Evolutionary conservation across 1,140 invertebrate species (phyloP), one percentile per base, ranked within the genome.

Genomic region (Eriosoma lanigerum): DNA sequence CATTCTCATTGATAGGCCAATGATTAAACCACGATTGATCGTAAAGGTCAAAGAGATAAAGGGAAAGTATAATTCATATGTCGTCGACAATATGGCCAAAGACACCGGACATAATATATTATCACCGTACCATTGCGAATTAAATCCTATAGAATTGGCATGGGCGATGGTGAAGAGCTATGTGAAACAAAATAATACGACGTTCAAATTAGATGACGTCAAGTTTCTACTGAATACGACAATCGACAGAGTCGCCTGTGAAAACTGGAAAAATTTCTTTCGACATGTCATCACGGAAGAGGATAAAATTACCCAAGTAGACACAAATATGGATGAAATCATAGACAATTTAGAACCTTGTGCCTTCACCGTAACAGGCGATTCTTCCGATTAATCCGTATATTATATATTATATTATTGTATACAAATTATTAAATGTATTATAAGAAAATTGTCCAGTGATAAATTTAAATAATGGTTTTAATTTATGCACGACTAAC

Each of bases 51-150:
- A 64, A 32, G 15, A 38, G 3, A 9, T 60, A 32, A 64, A 64
- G 2, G 12, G 1, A 17, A 64, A 38, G 9, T 64, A 29, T 38
- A 32, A 6, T 1, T 32, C 26, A 0, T 17, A 64, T 13, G 10
- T 46, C 15, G 15, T 68, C 38, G 64, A 48, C 38, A 26, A 48
- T 24, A n/a, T 68, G 9, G 64, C 64, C 1, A 68, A 68, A 17
- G 21, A 68, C n/a, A 12, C 12, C 38, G 44, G 21, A 3, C 32
- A 68, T 12, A 68, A 38, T 12, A n/a, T 68, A 46, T 72, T 86
- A 21, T 85, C 86, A 48, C 85, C 84, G n/a, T 85, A 86, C 82
- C 85, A 87, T 81, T 83, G 81, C 54, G 83, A 86, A 60, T 80
- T 85, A 0, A 86, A 86, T 81, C 84, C 85, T 0, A 86, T 86